phyloP scores from a whole-genome alignment of 2,797 vertebrate genomes.

The Pangasius mekongensis region DNA sequence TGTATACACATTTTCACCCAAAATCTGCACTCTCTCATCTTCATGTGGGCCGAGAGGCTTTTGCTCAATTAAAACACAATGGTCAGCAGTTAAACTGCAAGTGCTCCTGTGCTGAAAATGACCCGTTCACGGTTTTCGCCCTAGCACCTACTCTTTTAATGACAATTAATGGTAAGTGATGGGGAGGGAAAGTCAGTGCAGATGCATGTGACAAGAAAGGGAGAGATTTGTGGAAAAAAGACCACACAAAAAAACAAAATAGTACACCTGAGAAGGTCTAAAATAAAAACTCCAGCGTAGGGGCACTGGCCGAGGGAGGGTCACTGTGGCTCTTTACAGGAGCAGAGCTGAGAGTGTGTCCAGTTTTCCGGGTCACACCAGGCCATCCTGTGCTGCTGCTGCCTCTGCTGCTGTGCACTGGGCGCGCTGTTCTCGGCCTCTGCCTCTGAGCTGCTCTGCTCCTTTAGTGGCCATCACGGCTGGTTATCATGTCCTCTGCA shows the following conservation, averaged over 20 bases:
- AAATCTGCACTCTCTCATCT: conserved; percentile 29
- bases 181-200: conserved; percentile 54
- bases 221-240: conserved; percentile 70
- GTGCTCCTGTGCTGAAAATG: conserved; percentile 33
- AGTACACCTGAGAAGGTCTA: conserved; percentile 49
- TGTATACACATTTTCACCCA: conserved; percentile 23
- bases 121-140: conserved; percentile 36
- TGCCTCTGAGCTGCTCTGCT: conserved; percentile 55
- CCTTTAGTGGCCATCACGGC: conserved; percentile 89
- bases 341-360: conserved; percentile 63
- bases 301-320: conserved; percentile 33
- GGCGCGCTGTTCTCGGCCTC: conserved; percentile 59
- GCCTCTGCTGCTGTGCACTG: conserved; percentile 53
- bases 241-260: conserved; percentile 73
- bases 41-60: conserved; percentile 32
- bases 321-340: conserved; percentile 48
- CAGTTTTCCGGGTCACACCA: conserved; percentile 54
- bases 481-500: conserved; percentile 89
- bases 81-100: conserved; percentile 38
- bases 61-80: conserved; percentile 33
- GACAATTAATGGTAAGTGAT: conserved; percentile 60
- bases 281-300: conserved; percentile 50
- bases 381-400: conserved; percentile 47
- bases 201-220: conserved; percentile 49
- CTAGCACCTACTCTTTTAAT: conserved; percentile 34